These are phyloP conservation scores for Pegoplata infirma DNA, from an alignment of 2,888 invertebrate species.

Conservation along the genomic window DNA sequence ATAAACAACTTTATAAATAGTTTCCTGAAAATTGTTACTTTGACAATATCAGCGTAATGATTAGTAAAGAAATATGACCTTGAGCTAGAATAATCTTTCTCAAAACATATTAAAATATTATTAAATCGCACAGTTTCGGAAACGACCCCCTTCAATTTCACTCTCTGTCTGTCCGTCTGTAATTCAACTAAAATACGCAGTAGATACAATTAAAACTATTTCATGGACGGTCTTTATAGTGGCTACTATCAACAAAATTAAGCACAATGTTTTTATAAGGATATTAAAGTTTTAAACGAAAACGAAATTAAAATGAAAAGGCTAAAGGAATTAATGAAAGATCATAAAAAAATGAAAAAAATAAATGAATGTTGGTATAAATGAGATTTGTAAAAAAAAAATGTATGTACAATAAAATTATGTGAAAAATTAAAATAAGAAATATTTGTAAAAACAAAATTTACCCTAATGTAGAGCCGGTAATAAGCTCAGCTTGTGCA, in stretches of 20 bases:
- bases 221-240: not conserved
- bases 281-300: constrained; percentile 8
- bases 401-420: not conserved
- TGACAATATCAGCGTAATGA: no score
- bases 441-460: constrained; percentile 57
- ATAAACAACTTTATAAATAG: no score
- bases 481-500: constrained; percentile 91
- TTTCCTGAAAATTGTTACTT: no score
- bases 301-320: constrained; percentile 26
- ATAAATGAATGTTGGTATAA: constrained; percentile 10
- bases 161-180: no score
- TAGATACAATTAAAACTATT: no score
- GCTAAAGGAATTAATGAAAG: constrained; percentile 37
- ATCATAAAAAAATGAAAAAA: constrained; percentile 48
- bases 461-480: constrained; percentile 92
- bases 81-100: no score
- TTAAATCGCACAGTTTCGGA: no score
- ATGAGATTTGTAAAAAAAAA: not conserved
- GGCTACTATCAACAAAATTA: not conserved
- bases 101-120: no score
- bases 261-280: not conserved
- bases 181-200: no score
- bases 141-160: no score
- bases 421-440: constrained; percentile 11
- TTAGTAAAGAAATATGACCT: no score